Conservation (phyloP, 2,797 vertebrate species). For the Pogoniulus pusillus region DNA sequence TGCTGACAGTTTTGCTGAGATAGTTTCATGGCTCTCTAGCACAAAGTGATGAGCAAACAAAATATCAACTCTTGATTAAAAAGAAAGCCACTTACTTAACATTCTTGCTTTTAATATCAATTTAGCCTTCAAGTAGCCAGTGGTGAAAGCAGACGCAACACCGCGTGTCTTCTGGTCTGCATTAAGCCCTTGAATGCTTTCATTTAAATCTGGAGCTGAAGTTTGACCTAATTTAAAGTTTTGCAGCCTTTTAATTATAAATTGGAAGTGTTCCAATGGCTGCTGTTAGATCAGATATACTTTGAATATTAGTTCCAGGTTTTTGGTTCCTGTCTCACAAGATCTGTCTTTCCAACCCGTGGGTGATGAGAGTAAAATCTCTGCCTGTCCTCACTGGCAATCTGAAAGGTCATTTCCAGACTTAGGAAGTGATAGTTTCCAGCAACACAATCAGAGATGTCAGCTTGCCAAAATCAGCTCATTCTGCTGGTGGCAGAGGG, state of each 20-base stretch:
- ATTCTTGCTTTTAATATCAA: conserved; percentile 24
- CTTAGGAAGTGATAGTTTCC: conserved; percentile 32
- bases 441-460: conserved; percentile 53
- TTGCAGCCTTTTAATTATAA: conserved; percentile 32
- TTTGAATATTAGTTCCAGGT: conserved; percentile 65
- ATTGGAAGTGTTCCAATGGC: conserved; percentile 16
- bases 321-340: conserved; percentile 62
- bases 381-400: conserved; percentile 61
- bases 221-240: conserved; percentile 55
- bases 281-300: conserved; percentile 43
- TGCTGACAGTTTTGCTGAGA: conserved; percentile 39
- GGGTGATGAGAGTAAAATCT: conserved; percentile 55
- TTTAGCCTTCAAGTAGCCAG: conserved; percentile 24
- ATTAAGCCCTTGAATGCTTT: conserved; percentile 30
- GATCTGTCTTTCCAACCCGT: conserved; percentile 13
- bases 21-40: conserved; percentile 33
- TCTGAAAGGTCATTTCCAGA: conserved; percentile 68
- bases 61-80: conserved; percentile 38
- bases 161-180: background rate
- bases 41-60: conserved; percentile 50
- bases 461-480: conserved; percentile 70
- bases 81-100: conserved; percentile 54
- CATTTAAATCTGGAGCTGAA: conserved; percentile 45
- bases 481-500: background rate
- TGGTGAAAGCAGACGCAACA: background rate